Evolutionary conservation across 2,888 invertebrate genomes (phyloP), one percentile per base, ranked within the genome.

Genomic region (Cosmia pyralina): DNA sequence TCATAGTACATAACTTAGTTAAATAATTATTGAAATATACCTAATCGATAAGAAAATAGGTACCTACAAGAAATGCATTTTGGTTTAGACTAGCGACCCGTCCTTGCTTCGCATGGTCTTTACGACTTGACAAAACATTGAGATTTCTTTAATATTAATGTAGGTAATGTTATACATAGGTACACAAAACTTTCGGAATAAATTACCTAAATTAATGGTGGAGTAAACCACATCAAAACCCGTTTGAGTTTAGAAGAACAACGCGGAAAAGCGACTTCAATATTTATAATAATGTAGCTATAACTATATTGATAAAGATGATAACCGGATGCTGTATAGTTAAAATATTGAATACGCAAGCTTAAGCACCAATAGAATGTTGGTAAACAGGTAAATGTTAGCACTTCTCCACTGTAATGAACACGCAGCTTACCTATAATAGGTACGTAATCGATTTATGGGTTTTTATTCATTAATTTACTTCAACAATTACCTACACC

Each of bases 341-440:
- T 53, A 34, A 34, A 34, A 19, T n/a, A 41, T 48, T 50, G 7
- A 41, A 13, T 69, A 41, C n/a, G 57, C 44, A 74, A 76, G 69
- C 15, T 38, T 48, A n/a, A n/a, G 22, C 28, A 15, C n/a, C 22
- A 34, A 13, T 34, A 46, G 5, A 68, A 34, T 69, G 57, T 38
- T 6, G 55, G 28, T 44, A 28, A n/a, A n/a, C n/a, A n/a, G n/a
- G 28, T 28, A 50, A 44, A 58, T 28, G 8, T 57, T 19, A 13
- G 17, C 19, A 44, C 28, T 55, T 67, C 34, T 50, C 48, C 6
- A 7, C 34, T 44, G 19, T 19, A 34, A 34, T 38, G 15, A 46
- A 46, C 13, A 69, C 28, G 48, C 77, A 77, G 46, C 22, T 34
- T 34, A n/a, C n/a, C n/a, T n/a, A 55, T 52, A 13, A 38, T 67